Percentiles rank a stretch among this genome's conserved stretches.
Evolutionary conservation across 2,888 invertebrate genomes (phyloP).

Genomic region (Tetragonula carbonaria): DNA sequence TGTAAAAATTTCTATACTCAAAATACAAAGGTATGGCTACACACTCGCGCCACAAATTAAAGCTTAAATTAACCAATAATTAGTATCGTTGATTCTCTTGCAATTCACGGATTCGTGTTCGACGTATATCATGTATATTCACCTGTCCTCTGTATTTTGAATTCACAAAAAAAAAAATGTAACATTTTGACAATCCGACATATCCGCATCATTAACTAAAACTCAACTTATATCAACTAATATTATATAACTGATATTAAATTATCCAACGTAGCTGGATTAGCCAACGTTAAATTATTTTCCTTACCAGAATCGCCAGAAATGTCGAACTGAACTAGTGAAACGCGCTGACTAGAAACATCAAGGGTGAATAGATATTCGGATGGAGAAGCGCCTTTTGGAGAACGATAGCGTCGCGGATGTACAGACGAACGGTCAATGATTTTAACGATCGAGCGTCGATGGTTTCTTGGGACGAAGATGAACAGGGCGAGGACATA

Average conservation of each 20-base stretch:
- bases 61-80: too few relatives aligned
- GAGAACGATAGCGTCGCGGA: not conserved
- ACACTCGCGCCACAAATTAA: too few relatives aligned
- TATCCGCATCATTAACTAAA: too few relatives aligned
- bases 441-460: conserved; percentile 39
- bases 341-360: not conserved
- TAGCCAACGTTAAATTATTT: not conserved
- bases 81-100: too few relatives aligned
- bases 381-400: not conserved
- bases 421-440: conserved; percentile 16
- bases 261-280: not conserved
- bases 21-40: too few relatives aligned
- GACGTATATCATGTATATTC: too few relatives aligned
- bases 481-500: conserved; percentile 63
- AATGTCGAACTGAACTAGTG: not conserved
- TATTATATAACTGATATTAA: not conserved
- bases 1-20: too few relatives aligned
- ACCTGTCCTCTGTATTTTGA: too few relatives aligned
- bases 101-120: too few relatives aligned
- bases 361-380: not conserved
- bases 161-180: too few relatives aligned
- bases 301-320: not conserved
- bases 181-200: too few relatives aligned
- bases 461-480: conserved; percentile 55
- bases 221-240: too few relatives aligned